A percentile compares a stretch with the other conserved stretches of the same genome.
These are phyloP conservation scores for Tyrannus savana DNA, from an alignment of 2,113 vertebrate genomes.

Conservation along the genomic window DNA sequence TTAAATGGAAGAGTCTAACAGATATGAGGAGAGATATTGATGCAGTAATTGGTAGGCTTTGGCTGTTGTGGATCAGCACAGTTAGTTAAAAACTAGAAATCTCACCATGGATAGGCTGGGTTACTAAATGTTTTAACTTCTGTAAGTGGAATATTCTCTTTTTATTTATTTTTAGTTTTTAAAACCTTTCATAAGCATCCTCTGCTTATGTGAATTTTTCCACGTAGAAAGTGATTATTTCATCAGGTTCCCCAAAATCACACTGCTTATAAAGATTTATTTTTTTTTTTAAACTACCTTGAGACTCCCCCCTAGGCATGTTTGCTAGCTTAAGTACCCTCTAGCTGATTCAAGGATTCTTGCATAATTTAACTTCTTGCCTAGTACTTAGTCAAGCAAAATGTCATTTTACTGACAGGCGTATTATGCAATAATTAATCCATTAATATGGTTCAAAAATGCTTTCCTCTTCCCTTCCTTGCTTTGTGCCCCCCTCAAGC, in stretches of 20 bases:
- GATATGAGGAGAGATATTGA: not conserved
- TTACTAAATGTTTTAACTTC: not conserved
- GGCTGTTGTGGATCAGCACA: not conserved
- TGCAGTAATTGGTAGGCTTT: not conserved
- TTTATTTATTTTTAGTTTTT: not conserved
- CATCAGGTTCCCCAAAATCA: not conserved
- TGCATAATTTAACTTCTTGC: constrained; percentile 31
- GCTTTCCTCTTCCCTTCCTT: not conserved
- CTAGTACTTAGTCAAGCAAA: constrained; percentile 11
- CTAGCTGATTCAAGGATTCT: constrained; percentile 3
- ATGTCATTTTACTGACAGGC: constrained; percentile 13
- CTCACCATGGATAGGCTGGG: not conserved
- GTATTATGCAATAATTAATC: constrained; percentile 42
- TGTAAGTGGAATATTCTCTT: not conserved
- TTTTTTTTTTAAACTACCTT: not conserved
- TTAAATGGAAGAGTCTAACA: not conserved
- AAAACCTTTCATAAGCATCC: not conserved
- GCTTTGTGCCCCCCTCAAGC: not conserved
- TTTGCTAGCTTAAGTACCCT: not conserved
- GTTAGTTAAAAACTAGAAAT: not conserved
- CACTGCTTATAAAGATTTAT: not conserved
- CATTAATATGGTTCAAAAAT: constrained; percentile 20
- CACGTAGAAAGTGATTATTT: not conserved
- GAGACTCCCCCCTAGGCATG: not conserved
- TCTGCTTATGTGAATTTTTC: not conserved